Evolutionary conservation across 2,888 invertebrate genomes (phyloP).

Genomic region (Buathra laborator): DNA sequence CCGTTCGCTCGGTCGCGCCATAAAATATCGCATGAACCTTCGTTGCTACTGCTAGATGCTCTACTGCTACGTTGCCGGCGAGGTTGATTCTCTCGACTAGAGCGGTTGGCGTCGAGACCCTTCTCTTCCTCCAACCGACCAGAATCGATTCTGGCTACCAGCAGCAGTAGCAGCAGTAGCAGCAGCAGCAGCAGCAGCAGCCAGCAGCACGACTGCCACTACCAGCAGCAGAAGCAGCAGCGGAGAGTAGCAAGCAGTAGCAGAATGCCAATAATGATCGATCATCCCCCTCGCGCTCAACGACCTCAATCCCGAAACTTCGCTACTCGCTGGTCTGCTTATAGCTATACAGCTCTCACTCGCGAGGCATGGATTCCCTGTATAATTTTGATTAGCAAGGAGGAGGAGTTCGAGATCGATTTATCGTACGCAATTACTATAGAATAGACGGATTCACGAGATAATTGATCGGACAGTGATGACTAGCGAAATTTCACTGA

Average conservation of each 20-base stretch:
- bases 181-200: conserved; percentile 48
- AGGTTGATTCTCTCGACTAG: conserved; percentile 46
- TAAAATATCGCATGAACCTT: conserved; percentile 84
- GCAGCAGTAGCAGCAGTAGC: not conserved
- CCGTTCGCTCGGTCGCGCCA: conserved; percentile 72
- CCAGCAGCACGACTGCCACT: conserved; percentile 37
- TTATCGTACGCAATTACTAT: conserved; percentile 62
- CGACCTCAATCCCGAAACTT: conserved; percentile 66
- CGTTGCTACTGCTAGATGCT: conserved; percentile 56
- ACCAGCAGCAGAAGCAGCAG: conserved; percentile 8
- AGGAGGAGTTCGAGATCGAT: conserved; percentile 40
- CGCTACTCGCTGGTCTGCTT: conserved; percentile 46
- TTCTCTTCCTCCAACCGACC: conserved; percentile 59
- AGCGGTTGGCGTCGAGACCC: conserved; percentile 60
- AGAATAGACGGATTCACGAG: conserved; percentile 42
- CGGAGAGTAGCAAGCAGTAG: conserved; percentile 55
- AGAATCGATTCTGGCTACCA: conserved; percentile 63
- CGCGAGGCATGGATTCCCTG: conserved; percentile 43
- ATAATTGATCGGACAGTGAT: conserved; percentile 45
- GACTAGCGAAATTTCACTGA: not conserved
- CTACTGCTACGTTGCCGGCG: conserved; percentile 30
- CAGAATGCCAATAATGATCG: conserved; percentile 69
- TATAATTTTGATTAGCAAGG: conserved; percentile 60
- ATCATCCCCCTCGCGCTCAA: conserved; percentile 55
- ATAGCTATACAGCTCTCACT: conserved; percentile 6